Evolutionary conservation across 1,140 invertebrate genomes (phyloP), one percentile per base, ranked within the genome.

Genomic region (Magallana gigas): DNA sequence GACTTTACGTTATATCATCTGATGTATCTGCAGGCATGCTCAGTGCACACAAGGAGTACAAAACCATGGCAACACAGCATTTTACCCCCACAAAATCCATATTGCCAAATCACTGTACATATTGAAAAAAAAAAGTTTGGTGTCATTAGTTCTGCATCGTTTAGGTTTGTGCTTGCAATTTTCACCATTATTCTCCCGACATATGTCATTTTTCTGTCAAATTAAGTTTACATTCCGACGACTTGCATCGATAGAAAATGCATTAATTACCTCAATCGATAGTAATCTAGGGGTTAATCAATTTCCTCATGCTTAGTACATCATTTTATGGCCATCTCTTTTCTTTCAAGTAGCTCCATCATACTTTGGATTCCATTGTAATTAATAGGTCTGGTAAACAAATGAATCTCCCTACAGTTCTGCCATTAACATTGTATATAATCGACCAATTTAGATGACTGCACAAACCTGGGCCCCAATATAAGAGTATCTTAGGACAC

Each of bases 171-270:
- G 18, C 23, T 76, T 36, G 23, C 12, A 14, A 36, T 76, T 76
- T 12, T 76, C 68, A 76, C 8, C 23, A 76, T 76, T 29, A 36
- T 29, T 4, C 29, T 12, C 68, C 23, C 36, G 68, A 76, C 68
- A 76, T 76, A 29, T 76, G 68, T 76, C 23, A 12, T 29, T 36
- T 36, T 76, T 76, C 68, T 76, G 68, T 36, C 68, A 36, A 76
- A 76, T 76, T 76, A 76, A 76, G 23, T 76, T 76, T 23, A 76
- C 68, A 76, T 76, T 76, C 23, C 23, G 23, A 76, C 29, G 12
- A 76, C 18, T 29, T 29, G 12, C 68, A 76, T 76, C 23, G 9
- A 76, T 29, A 76, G 68, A 76, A 76, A 29, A 76, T 76, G 18
- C 23, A 29, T 76, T 76, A 76, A 76, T 76, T 76, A 9, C 14